phyloP scores from a whole-genome alignment of 2,113 vertebrate genomes.

The Corythoichthys intestinalis region DNA sequence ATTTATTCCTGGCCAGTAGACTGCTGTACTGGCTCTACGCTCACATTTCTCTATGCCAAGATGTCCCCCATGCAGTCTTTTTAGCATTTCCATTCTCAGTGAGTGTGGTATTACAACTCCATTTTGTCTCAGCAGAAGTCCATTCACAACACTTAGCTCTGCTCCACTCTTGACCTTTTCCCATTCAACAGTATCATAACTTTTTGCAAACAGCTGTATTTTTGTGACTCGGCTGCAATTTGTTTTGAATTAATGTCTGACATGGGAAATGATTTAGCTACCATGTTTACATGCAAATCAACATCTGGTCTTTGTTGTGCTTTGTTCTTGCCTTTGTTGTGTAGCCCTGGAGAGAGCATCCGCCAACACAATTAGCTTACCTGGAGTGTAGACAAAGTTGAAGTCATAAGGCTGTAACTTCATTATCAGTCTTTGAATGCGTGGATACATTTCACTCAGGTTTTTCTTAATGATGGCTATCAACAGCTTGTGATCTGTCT shows the following conservation, averaged over 20 bases:
- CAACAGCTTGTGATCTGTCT: conserved; percentile 12
- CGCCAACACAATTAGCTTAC: conserved; percentile 5
- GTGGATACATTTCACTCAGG: conserved; percentile 2
- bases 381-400: not conserved
- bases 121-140: not conserved
- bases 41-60: conserved; percentile 18
- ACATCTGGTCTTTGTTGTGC: conserved; percentile 5
- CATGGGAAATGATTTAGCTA: not conserved
- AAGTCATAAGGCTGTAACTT: conserved; percentile 13
- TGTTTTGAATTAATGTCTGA: conserved; percentile 7
- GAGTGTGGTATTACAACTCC: not conserved
- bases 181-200: not conserved
- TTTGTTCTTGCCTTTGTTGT: not conserved
- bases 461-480: not conserved
- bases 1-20: conserved; percentile 20
- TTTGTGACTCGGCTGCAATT: conserved; percentile 1
- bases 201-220: not conserved
- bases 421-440: conserved; percentile 9
- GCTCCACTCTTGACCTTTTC: not conserved
- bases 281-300: not conserved
- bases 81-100: conserved; percentile 9
- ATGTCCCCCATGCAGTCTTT: conserved; percentile 6
- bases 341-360: conserved; percentile 1
- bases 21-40: not conserved
- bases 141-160: conserved; percentile 5